A percentile compares a stretch with the other conserved stretches of the same genome.
Conservation (phyloP, 2,797 vertebrate species). For the Pangasius larnaudii region DNA sequence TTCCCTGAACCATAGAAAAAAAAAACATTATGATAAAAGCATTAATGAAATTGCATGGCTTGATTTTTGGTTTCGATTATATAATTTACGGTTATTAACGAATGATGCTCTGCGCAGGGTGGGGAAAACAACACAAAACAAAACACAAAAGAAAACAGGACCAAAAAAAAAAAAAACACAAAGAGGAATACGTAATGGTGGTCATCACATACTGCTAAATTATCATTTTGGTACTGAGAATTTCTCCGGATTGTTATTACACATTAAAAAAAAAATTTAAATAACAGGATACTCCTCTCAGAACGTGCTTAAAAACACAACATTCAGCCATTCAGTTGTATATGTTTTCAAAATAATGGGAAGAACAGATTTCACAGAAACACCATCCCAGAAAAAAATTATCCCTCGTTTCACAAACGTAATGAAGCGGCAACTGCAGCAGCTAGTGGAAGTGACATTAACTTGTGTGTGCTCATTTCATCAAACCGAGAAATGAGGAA, state of each 20-base stretch:
- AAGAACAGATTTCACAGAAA: conserved; percentile 1
- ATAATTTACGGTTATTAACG: not conserved
- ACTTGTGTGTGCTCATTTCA: conserved; percentile 38
- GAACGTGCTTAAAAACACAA: not conserved
- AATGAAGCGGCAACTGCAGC: conserved; percentile 16
- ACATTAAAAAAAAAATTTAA: not conserved
- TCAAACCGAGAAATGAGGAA: conserved; percentile 48
- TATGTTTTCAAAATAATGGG: not conserved
- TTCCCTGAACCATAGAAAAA: not conserved
- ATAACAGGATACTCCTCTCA: not conserved
- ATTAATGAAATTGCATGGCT: not conserved
- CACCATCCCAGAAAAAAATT: not conserved
- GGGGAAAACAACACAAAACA: not conserved
- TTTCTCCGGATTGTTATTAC: not conserved
- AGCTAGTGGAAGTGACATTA: conserved; percentile 31
- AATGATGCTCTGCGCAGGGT: not conserved
- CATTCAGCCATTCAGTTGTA: conserved; percentile 37
- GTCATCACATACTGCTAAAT: not conserved
- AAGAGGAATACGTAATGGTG: not conserved
- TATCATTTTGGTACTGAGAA: not conserved
- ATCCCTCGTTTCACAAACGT: conserved; percentile 6
- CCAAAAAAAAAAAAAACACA: not conserved
- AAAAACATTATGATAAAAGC: not conserved
- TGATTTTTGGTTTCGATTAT: not conserved
- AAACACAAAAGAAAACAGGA: not conserved